Evolutionary conservation across 30 jellyfish, hydroid and myxozoan genomes (phyloP).

Genomic region (Turritopsis dohrnii): DNA sequence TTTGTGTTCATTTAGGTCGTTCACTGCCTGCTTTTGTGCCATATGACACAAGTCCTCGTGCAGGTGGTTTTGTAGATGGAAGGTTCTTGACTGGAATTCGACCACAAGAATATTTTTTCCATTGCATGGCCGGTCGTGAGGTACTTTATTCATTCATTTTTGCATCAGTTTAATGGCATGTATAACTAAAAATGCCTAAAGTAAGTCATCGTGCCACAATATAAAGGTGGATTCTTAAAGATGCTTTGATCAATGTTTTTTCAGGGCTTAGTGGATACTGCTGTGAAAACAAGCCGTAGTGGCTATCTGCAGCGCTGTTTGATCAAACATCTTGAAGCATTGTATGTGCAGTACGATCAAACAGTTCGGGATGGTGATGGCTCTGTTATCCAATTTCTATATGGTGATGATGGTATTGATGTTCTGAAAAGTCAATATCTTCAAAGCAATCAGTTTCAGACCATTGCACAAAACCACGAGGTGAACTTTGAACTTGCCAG

Average conservation of each 20-base stretch:
- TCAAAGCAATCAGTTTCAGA: conserved; percentile 61
- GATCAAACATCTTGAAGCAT: conserved; percentile 97
- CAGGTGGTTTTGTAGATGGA: conserved; percentile 99
- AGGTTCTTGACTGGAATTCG: conserved; percentile 95
- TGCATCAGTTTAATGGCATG: too few species aligned
- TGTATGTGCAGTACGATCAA: conserved; percentile 89
- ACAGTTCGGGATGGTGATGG: conserved; percentile 99
- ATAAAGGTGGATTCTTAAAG: too few species aligned
- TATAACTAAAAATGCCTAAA: too few species aligned
- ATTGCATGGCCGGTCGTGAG: conserved; percentile 99
- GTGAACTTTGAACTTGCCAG: conserved; percentile 10
- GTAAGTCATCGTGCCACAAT: too few species aligned
- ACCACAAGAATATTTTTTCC: conserved; percentile 98
- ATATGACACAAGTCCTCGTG: conserved; percentile 90
- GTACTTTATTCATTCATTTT: conserved; percentile 28
- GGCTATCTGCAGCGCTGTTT: conserved; percentile 99
- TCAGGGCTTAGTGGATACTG: conserved; percentile 99
- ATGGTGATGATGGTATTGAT: conserved; percentile 99
- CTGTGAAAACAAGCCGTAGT: conserved; percentile 99
- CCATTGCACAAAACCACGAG: conserved; percentile 76
- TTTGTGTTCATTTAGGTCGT: conserved; percentile 51
- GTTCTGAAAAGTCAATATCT: conserved; percentile 74
- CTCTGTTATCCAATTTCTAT: conserved; percentile 93
- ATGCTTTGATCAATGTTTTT: too few species aligned
- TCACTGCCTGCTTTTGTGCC: conserved; percentile 93